Conservation (phyloP, 2,113 vertebrate species). For the Saccopteryx bilineata region DNA sequence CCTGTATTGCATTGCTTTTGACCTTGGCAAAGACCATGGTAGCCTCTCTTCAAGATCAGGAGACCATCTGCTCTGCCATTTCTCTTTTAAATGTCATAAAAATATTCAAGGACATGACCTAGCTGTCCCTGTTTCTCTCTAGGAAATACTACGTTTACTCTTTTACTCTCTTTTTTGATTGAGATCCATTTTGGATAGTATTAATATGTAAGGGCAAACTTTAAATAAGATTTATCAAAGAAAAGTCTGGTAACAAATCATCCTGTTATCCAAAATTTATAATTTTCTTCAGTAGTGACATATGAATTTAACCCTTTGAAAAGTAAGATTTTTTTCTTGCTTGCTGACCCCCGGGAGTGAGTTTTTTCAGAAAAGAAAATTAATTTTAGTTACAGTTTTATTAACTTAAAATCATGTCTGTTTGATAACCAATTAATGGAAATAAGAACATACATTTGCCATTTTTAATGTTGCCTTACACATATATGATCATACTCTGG, state of each 20-base stretch:
- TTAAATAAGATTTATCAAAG: conserved; percentile 11
- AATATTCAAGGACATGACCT: not conserved
- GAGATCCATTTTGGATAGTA: not conserved
- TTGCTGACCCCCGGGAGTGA: too few species aligned
- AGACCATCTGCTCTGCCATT: not conserved
- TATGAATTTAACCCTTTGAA: not conserved
- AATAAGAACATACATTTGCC: too few species aligned
- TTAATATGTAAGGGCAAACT: not conserved
- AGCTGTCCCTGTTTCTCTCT: not conserved
- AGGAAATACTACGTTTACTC: not conserved
- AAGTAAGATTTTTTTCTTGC: too few species aligned
- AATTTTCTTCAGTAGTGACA: not conserved
- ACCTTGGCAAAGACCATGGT: not conserved
- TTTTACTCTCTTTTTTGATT: not conserved
- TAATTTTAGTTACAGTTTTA: too few species aligned
- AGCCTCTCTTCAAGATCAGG: not conserved
- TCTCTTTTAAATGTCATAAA: conserved; percentile 18
- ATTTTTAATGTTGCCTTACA: too few species aligned
- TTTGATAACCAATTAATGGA: too few species aligned
- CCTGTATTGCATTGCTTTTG: conserved; percentile 2
- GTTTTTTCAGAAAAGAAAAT: too few species aligned
- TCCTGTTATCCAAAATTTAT: conserved; percentile 11
- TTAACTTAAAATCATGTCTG: too few species aligned
- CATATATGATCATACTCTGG: too few species aligned
- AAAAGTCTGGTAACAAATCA: not conserved